A percentile compares a stretch with the other conserved stretches of the same genome.
phyloP scores from a whole-genome alignment of 2,113 vertebrate genomes.

The Saguinus midas region DNA sequence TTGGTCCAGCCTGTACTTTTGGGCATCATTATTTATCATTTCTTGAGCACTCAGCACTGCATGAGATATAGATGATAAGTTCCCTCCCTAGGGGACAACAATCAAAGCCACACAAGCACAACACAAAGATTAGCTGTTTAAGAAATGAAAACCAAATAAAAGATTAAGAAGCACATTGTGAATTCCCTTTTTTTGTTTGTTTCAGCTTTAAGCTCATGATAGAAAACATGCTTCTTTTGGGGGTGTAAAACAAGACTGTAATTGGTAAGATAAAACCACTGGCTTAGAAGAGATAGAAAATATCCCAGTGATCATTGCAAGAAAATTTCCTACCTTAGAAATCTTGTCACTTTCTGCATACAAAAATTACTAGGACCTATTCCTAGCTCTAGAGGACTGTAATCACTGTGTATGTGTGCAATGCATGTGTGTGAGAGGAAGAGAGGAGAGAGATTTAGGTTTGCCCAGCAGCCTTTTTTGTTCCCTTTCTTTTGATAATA shows the following conservation, averaged over 20 bases:
- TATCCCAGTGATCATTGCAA: not conserved
- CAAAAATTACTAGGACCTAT: not conserved
- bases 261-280: not conserved
- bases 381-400: not conserved
- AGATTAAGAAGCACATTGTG: conserved; percentile 7
- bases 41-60: conserved; percentile 39
- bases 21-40: conserved; percentile 54
- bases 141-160: conserved; percentile 42
- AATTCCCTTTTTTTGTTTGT: not conserved
- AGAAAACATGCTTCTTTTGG: not conserved
- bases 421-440: no score
- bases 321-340: not conserved
- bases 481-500: not conserved
- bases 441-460: not conserved
- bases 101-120: conserved; percentile 47
- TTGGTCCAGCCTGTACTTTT: conserved; percentile 39
- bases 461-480: not conserved
- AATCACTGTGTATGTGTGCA: not conserved
- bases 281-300: conserved; percentile 9
- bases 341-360: not conserved
- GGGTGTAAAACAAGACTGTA: not conserved
- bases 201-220: not conserved
- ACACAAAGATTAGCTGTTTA: conserved; percentile 46
- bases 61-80: conserved; percentile 45
- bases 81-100: conserved; percentile 14